Evolutionary conservation across 2,113 vertebrate genomes (phyloP).

Genomic region (Speoplatyrhinus poulsoni): DNA sequence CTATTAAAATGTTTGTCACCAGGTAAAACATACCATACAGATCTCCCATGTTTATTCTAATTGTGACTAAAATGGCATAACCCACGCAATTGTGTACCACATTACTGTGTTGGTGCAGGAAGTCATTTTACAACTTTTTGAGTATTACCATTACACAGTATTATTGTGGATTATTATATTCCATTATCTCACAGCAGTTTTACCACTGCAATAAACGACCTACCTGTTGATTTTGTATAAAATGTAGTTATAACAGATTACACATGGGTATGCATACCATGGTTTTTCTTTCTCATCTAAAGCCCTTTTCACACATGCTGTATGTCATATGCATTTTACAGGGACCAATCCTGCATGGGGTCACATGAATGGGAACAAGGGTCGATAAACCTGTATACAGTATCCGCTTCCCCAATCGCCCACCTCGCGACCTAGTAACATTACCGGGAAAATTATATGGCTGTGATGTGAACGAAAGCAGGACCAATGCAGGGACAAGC

Average conservation of each 20-base stretch:
- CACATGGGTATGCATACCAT: constrained; percentile 58
- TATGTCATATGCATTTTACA: neutral
- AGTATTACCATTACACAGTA: neutral
- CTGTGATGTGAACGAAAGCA: too few relatives aligned
- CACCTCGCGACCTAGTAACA: too few relatives aligned
- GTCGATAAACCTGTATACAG: too few relatives aligned
- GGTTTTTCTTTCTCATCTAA: constrained; percentile 25
- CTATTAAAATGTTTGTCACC: constrained; percentile 55
- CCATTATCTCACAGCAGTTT: constrained; percentile 33
- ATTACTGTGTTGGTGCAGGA: constrained; percentile 60
- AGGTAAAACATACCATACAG: constrained; percentile 49
- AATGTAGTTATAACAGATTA: constrained; percentile 30
- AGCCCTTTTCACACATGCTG: too few relatives aligned
- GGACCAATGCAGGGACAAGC: too few relatives aligned
- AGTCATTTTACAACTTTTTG: constrained; percentile 56
- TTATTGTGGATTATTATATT: constrained; percentile 16
- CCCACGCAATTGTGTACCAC: constrained; percentile 45
- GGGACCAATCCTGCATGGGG: too few relatives aligned
- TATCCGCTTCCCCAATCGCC: too few relatives aligned
- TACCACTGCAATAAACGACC: constrained; percentile 44
- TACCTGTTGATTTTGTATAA: constrained; percentile 58
- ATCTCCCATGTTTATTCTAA: constrained; percentile 53
- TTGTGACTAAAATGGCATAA: constrained; percentile 71
- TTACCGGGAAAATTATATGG: too few relatives aligned
- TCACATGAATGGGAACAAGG: too few relatives aligned